Evolutionary conservation across 2,888 invertebrate species (phyloP).

Genomic region (Pinctada fucata): DNA sequence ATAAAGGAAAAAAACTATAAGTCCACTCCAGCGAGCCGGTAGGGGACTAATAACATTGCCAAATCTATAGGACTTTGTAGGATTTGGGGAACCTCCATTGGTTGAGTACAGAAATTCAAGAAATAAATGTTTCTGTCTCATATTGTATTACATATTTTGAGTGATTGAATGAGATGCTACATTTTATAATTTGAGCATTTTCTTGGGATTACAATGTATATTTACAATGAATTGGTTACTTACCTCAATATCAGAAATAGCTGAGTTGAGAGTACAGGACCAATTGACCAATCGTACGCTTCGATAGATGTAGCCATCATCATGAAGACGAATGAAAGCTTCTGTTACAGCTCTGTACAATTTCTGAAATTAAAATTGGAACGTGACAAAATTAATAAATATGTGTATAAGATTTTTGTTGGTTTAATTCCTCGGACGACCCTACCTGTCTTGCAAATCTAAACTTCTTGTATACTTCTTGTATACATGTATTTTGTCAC

Average conservation of each 20-base stretch:
- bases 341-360: slow-evolving; percentile 87
- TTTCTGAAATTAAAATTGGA: slow-evolving; percentile 76
- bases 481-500: background rate
- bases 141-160: too few relatives aligned
- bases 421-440: background rate
- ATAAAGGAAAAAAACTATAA: too few relatives aligned
- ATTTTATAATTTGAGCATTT: too few relatives aligned
- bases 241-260: slow-evolving; percentile 98
- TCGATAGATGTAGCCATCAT: slow-evolving; percentile 92
- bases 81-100: too few relatives aligned
- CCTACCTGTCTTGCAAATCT: background rate
- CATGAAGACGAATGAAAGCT: slow-evolving; percentile 94
- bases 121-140: too few relatives aligned
- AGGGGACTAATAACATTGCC: too few relatives aligned
- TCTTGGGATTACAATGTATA: too few relatives aligned
- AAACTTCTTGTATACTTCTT: background rate
- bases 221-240: slow-evolving; percentile 5
- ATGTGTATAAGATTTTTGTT: background rate
- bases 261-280: slow-evolving; percentile 97
- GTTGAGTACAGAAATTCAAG: too few relatives aligned
- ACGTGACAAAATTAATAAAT: background rate
- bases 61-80: too few relatives aligned
- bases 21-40: too few relatives aligned
- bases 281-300: slow-evolving; percentile 97
- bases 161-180: too few relatives aligned